Evolutionary conservation across 2,113 vertebrate species (phyloP), one percentile per base, ranked within the genome.

Genomic region (Circaetus gallicus): DNA sequence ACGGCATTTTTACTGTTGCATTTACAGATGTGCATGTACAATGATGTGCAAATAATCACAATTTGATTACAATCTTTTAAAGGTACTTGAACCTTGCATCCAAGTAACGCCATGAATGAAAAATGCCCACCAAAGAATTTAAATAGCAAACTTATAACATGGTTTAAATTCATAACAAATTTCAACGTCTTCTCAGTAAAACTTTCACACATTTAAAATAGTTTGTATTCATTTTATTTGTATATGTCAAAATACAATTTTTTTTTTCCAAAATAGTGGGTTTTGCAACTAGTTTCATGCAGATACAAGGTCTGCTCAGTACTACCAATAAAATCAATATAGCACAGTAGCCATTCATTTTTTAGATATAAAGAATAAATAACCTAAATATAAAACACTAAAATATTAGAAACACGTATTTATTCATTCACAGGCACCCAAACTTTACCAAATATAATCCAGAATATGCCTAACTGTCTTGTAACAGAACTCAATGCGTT

Each of bases 331-430:
- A 98, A 99, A 98, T 98, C 98, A 98, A 98, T 98, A 98, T 95
- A 98, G 98, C 98, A 98, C 98, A 98, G 98, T 98, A 98, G 98
- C 98, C 98, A 98, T 98, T 98, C 98, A 97, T 97, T 98, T 98
- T 97, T 98, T 98, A 98, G 97, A 98, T 98, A 98, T 98, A 98
- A 98, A 99, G 98, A 99, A 99, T 99, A 99, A 99, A 99, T 98
- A 99, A 98, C 98, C 98, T 98, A 98, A 98, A 98, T 98, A 99
- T 98, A 99, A 99, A 98, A 98, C 98, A 98, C 98, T 98, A 98
- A 98, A 98, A 98, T 98, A 98, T 98, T 98, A 98, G 98, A 98
- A 98, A 98, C 98, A 98, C 36, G 93, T 97, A 98, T 98, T 98
- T 98, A 97, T 98, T 98, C 98, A 98, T 97, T 98, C 98, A 98